Percentiles rank a stretch among this genome's conserved stretches.
Conservation (phyloP, 1,140 invertebrate genomes). For the Galleria mellonella region DNA sequence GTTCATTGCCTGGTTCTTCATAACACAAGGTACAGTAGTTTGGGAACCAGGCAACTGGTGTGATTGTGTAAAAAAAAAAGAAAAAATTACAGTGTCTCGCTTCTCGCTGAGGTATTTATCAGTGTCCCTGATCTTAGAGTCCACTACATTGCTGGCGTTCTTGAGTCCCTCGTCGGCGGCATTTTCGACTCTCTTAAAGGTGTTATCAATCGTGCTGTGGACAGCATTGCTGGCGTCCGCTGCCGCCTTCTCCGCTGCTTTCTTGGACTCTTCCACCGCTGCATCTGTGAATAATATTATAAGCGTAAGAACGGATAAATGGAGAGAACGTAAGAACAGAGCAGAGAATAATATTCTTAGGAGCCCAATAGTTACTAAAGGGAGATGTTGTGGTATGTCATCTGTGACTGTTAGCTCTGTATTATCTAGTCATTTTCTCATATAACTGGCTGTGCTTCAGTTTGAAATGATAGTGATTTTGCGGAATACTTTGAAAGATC, state of each 20-base stretch:
- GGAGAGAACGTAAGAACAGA: not conserved
- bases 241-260: slow-evolving; percentile 62
- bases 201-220: slow-evolving; percentile 57
- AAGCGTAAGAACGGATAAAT: no score
- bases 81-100: slow-evolving; percentile 59
- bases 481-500: no score
- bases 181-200: slow-evolving; percentile 55
- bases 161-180: slow-evolving; percentile 61
- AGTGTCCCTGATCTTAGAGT: slow-evolving; percentile 62
- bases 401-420: no score
- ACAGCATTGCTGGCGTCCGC: slow-evolving; percentile 60
- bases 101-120: slow-evolving; percentile 65
- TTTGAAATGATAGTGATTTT: no score
- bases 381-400: no score
- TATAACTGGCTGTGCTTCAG: no score
- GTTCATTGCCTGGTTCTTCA: no score
- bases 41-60: no score
- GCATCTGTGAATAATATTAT: slow-evolving; percentile 29
- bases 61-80: no score
- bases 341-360: not conserved
- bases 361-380: no score
- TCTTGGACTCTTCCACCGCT: slow-evolving; percentile 64
- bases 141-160: slow-evolving; percentile 59
- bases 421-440: no score
- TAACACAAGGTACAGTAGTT: no score